Evolutionary conservation across 1,140 invertebrate genomes (phyloP).

Genomic region (Diorhabda carinulata): DNA sequence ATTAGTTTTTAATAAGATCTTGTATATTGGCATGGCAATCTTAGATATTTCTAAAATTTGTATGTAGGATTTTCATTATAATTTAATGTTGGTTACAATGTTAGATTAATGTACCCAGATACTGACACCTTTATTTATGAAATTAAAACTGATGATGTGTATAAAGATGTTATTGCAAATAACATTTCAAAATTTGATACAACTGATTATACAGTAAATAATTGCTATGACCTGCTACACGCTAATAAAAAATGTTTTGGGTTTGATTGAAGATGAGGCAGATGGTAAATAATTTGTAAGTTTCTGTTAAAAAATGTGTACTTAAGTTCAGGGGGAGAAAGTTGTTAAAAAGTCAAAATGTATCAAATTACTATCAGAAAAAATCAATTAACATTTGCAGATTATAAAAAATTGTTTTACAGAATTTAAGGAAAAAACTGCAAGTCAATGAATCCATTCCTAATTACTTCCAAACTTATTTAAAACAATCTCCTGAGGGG

Average conservation of each 20-base stretch:
- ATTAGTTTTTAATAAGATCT: conserved; percentile 4
- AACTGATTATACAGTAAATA: not conserved
- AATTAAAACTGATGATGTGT: not conserved
- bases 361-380: not conserved
- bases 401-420: too few species aligned
- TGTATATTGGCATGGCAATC: conserved; percentile 16
- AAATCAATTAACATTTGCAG: too few species aligned
- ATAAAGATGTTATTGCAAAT: not conserved
- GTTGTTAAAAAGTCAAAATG: not conserved
- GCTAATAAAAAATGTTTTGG: not conserved
- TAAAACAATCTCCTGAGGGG: too few species aligned
- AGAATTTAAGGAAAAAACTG: too few species aligned
- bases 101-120: not conserved
- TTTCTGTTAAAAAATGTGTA: not conserved
- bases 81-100: not conserved
- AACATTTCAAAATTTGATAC: not conserved
- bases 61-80: conserved; percentile 7
- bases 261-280: conserved; percentile 7
- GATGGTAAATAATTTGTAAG: not conserved
- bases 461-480: too few species aligned
- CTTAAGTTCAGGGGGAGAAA: not conserved
- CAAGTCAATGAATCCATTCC: too few species aligned
- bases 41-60: conserved; percentile 17
- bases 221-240: not conserved
- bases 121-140: not conserved